Evolutionary conservation across 1,140 invertebrate genomes (phyloP).

Genomic region (Orius laevigatus): DNA sequence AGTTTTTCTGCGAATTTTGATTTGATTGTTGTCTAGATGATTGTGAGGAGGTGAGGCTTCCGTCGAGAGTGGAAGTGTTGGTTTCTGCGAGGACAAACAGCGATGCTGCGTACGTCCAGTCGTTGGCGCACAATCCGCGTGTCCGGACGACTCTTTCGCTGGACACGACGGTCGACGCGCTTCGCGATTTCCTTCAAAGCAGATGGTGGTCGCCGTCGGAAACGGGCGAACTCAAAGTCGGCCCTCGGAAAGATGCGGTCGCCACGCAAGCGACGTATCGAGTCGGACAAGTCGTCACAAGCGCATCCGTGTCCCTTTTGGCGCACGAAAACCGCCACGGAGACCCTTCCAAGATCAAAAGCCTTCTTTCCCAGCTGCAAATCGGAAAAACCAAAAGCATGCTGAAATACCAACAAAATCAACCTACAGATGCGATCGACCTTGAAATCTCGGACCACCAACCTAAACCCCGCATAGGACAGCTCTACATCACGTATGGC

Average conservation of each 20-base stretch:
- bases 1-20: background rate
- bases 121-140: conserved; percentile 79
- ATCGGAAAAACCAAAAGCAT: conserved; percentile 12
- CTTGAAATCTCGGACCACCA: conserved; percentile 10
- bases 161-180: conserved; percentile 50
- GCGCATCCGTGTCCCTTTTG: conserved; percentile 8
- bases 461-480: conserved; percentile 42
- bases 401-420: conserved; percentile 9
- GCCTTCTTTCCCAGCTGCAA: conserved; percentile 9
- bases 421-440: conserved; percentile 2
- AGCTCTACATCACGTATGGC: conserved; percentile 82
- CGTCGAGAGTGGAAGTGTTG: conserved; percentile 58
- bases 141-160: conserved; percentile 53
- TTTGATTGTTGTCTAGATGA: conserved; percentile 39
- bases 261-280: conserved; percentile 9
- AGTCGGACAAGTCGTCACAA: conserved; percentile 14
- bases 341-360: conserved; percentile 1
- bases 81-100: conserved; percentile 57
- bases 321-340: conserved; percentile 11
- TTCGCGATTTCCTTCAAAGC: conserved; percentile 59
- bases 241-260: conserved; percentile 10
- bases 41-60: conserved; percentile 60
- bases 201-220: conserved; percentile 45
- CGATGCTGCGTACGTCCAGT: conserved; percentile 71
- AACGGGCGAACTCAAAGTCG: conserved; percentile 7